phyloP scores from a whole-genome alignment of 92 coral and sea anemone species.

The Epizoanthus ramosus region DNA sequence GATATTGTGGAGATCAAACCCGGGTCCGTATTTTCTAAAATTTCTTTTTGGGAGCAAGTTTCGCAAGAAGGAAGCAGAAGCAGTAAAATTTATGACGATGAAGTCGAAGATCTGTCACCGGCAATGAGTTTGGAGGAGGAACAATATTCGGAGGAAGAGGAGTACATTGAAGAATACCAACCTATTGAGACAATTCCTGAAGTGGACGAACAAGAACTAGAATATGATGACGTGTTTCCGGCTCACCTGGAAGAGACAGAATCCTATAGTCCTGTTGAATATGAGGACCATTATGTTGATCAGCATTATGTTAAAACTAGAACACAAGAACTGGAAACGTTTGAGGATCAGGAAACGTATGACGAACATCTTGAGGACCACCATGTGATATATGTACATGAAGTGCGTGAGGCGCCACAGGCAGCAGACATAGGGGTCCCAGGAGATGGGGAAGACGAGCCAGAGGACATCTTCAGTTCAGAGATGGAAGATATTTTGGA shows the following conservation, averaged over 20 bases:
- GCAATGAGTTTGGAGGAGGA: constrained; percentile 19
- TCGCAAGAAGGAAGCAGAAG: constrained; percentile 55
- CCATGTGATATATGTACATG: constrained; percentile 14
- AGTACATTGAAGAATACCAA: constrained; percentile 70
- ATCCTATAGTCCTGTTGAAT: constrained; percentile 16
- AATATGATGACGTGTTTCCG: constrained; percentile 88
- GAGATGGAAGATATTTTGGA: constrained; percentile 31
- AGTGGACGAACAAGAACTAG: constrained; percentile 57
- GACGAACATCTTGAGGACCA: constrained; percentile 2
- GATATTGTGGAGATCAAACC: constrained; percentile 38
- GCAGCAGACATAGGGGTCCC: background rate
- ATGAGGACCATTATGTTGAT: constrained; percentile 13
- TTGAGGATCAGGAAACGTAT: constrained; percentile 8
- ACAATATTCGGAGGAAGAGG: constrained; percentile 44
- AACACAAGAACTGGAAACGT: constrained; percentile 10
- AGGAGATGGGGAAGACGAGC: background rate
- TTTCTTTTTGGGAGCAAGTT: constrained; percentile 50
- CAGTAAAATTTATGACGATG: constrained; percentile 43
- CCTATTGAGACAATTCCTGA: constrained; percentile 37
- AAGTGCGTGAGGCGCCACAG: background rate
- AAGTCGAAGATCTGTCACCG: constrained; percentile 15
- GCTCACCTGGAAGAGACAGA: constrained; percentile 70
- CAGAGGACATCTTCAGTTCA: constrained; percentile 23
- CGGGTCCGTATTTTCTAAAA: constrained; percentile 41
- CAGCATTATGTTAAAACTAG: constrained; percentile 25